These are phyloP conservation scores for Conopomorpha cramerella DNA, from an alignment of 1,140 invertebrate species.

Conservation along the genomic window DNA sequence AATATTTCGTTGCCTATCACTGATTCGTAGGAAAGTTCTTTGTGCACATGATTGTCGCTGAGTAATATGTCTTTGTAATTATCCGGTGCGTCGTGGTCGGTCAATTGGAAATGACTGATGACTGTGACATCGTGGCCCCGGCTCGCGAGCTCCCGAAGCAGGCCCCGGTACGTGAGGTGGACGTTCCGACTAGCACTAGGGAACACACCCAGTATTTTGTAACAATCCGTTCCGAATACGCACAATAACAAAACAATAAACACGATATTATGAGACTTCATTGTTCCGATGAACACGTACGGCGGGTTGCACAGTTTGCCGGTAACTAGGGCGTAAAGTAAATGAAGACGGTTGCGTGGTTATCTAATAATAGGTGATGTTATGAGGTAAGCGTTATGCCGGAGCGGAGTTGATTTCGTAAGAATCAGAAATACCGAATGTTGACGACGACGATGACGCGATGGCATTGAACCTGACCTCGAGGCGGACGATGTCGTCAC, in stretches of 20 bases:
- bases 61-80: slow-evolving; percentile 65
- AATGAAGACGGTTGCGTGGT: slow-evolving; percentile 26
- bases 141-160: slow-evolving; percentile 66
- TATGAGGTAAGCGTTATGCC: slow-evolving; percentile 46
- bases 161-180: slow-evolving; percentile 67
- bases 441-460: slow-evolving; percentile 19
- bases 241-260: slow-evolving; percentile 23
- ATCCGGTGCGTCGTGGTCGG: slow-evolving; percentile 41
- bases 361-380: slow-evolving; percentile 50
- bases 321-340: slow-evolving; percentile 40
- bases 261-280: slow-evolving; percentile 30
- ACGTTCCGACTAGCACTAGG: slow-evolving; percentile 70
- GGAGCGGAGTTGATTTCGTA: slow-evolving; percentile 39
- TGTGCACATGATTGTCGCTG: slow-evolving; percentile 31
- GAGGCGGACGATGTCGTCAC: too few species aligned
- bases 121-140: slow-evolving; percentile 73
- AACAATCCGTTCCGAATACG: slow-evolving; percentile 22
- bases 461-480: slow-evolving; percentile 40
- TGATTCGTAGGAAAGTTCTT: slow-evolving; percentile 44
- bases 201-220: slow-evolving; percentile 68
- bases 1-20: slow-evolving; percentile 43
- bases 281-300: slow-evolving; percentile 26
- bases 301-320: slow-evolving; percentile 24
- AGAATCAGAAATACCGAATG: slow-evolving; percentile 36
- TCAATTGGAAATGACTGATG: slow-evolving; percentile 65